Evolutionary conservation across 2,797 vertebrate species (phyloP).

Genomic region (Potorous gilbertii): DNA sequence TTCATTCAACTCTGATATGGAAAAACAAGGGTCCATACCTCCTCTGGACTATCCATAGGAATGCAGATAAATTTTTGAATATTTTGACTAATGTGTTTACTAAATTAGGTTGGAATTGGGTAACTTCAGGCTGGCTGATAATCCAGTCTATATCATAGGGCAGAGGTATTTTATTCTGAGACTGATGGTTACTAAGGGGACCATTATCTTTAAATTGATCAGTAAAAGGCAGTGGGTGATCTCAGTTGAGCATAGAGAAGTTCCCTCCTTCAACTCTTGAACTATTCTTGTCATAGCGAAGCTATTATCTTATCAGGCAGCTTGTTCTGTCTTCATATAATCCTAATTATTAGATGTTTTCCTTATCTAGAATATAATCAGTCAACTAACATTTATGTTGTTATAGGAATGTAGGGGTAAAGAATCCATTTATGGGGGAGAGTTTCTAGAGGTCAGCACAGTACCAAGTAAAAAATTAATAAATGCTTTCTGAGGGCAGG

Average conservation of each 20-base stretch:
- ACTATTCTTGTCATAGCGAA: background rate
- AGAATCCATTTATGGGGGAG: background rate
- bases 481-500: background rate
- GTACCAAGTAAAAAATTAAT: background rate
- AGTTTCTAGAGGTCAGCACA: background rate
- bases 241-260: background rate
- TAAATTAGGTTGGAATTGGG: background rate
- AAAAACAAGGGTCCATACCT: background rate
- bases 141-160: background rate
- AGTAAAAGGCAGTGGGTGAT: background rate
- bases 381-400: background rate
- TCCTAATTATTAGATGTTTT: background rate
- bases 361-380: background rate
- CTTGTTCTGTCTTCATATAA: background rate
- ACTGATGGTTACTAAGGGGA: background rate
- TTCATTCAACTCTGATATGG: background rate
- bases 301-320: background rate
- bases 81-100: background rate
- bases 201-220: background rate
- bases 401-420: background rate
- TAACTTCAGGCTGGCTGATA: background rate
- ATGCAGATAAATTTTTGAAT: background rate
- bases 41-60: background rate
- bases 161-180: background rate
- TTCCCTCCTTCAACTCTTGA: background rate